Evolutionary conservation across 1,140 invertebrate genomes (phyloP).

Genomic region (Ctenoplectra terminalis): DNA sequence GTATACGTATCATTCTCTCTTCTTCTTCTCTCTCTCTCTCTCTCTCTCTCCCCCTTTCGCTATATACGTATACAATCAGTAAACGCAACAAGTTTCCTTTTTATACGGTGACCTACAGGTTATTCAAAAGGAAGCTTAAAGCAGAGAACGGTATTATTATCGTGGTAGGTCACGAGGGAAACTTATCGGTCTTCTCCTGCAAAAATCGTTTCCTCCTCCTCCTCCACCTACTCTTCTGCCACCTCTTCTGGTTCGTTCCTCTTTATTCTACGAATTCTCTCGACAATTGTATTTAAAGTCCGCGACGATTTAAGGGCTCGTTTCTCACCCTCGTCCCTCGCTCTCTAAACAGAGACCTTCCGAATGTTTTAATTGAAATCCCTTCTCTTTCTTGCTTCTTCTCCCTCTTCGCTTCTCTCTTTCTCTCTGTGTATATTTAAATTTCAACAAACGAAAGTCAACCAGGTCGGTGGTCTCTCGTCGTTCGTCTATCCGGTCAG

Average conservation of each 20-base stretch:
- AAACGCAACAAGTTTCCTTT: conserved; percentile 71
- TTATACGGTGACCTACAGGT: conserved; percentile 71
- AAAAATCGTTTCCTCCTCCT: conserved; percentile 39
- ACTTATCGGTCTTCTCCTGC: conserved; percentile 64
- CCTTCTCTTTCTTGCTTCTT: background rate
- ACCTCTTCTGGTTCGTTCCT: background rate
- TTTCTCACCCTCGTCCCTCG: conserved; percentile 34
- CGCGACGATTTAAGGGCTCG: conserved; percentile 40
- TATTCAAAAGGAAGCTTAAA: conserved; percentile 72
- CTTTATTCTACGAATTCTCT: conserved; percentile 28
- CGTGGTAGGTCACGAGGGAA: conserved; percentile 62
- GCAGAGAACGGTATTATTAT: conserved; percentile 68
- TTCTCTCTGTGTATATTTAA: conserved; percentile 16
- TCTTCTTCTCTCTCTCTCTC: background rate
- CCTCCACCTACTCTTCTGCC: no score
- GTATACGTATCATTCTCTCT: conserved; percentile 4
- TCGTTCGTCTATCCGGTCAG: conserved; percentile 1
- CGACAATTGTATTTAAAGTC: conserved; percentile 43
- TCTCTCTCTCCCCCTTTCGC: conserved; percentile 4
- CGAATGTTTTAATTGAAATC: conserved; percentile 49
- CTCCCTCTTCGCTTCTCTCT: background rate
- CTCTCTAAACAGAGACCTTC: conserved; percentile 33
- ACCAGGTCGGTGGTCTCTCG: background rate
- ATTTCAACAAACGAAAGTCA: conserved; percentile 33
- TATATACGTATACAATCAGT: conserved; percentile 60